Evolutionary conservation across 2,888 invertebrate genomes (phyloP).

Genomic region (Polydrusus tereticollis): DNA sequence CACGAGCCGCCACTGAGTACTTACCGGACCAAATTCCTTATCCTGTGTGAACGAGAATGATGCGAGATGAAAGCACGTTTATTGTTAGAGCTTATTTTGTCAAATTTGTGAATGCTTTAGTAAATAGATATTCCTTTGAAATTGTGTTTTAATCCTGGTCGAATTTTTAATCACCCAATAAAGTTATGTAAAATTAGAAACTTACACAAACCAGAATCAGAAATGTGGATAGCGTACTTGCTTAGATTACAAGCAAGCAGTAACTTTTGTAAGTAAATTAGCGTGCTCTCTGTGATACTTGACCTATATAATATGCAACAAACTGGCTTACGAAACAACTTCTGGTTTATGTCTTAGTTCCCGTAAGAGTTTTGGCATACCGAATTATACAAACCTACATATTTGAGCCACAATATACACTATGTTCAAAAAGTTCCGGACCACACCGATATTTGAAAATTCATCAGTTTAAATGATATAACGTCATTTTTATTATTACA

Average conservation of each 20-base stretch:
- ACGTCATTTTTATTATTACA: too few relatives aligned
- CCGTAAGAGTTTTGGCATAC: neutral
- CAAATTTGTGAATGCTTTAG: too few relatives aligned
- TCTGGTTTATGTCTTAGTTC: constrained; percentile 27
- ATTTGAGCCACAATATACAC: too few relatives aligned
- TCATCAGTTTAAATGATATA: too few relatives aligned
- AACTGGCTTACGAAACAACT: constrained; percentile 35
- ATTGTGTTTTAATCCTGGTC: neutral
- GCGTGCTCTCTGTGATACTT: constrained; percentile 24
- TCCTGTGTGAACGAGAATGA: too few relatives aligned
- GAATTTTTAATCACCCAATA: constrained; percentile 7
- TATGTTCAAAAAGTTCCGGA: too few relatives aligned
- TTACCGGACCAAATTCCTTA: too few relatives aligned
- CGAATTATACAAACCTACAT: neutral
- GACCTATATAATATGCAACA: constrained; percentile 27
- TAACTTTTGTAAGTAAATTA: constrained; percentile 35
- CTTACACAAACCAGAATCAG: constrained; percentile 25
- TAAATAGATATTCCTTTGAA: too few relatives aligned
- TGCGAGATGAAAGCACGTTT: too few relatives aligned
- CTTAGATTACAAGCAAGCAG: constrained; percentile 25
- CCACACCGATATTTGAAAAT: too few relatives aligned
- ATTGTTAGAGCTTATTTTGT: too few relatives aligned
- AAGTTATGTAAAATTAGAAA: neutral
- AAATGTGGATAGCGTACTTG: constrained; percentile 21
- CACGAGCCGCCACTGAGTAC: too few relatives aligned